phyloP scores from a whole-genome alignment of 2,113 vertebrate genomes.

The Sclerurus mexicanus region DNA sequence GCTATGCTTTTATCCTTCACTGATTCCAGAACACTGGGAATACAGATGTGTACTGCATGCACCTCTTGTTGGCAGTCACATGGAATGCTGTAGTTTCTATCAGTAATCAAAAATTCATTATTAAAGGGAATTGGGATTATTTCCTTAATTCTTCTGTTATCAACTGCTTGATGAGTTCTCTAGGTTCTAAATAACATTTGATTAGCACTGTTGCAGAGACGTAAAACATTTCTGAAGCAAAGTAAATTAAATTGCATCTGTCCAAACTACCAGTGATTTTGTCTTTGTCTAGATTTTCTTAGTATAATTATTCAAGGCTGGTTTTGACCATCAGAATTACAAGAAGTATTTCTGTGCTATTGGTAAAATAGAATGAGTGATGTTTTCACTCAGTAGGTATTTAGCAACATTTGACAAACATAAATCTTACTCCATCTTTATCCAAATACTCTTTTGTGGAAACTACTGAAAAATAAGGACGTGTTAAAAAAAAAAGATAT shows the following conservation, averaged over 20 bases:
- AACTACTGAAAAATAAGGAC: background rate
- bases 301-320: background rate
- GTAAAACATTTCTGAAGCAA: background rate
- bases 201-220: slow-evolving; percentile 5
- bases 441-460: background rate
- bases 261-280: background rate
- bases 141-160: slow-evolving; percentile 4
- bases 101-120: slow-evolving; percentile 38
- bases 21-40: background rate
- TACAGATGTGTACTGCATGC: background rate
- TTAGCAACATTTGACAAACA: background rate
- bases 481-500: background rate
- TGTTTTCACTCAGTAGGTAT: background rate
- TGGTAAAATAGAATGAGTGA: background rate
- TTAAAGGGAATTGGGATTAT: background rate
- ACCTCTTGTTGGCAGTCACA: background rate
- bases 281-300: background rate
- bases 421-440: background rate
- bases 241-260: background rate
- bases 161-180: background rate
- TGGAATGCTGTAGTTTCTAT: background rate
- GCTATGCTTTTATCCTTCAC: background rate
- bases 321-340: background rate
- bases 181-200: slow-evolving; percentile 1
- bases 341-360: background rate